Evolutionary conservation across 2,797 vertebrate species (phyloP), one percentile per base, ranked within the genome.

Genomic region (Gadopsis marmoratus): DNA sequence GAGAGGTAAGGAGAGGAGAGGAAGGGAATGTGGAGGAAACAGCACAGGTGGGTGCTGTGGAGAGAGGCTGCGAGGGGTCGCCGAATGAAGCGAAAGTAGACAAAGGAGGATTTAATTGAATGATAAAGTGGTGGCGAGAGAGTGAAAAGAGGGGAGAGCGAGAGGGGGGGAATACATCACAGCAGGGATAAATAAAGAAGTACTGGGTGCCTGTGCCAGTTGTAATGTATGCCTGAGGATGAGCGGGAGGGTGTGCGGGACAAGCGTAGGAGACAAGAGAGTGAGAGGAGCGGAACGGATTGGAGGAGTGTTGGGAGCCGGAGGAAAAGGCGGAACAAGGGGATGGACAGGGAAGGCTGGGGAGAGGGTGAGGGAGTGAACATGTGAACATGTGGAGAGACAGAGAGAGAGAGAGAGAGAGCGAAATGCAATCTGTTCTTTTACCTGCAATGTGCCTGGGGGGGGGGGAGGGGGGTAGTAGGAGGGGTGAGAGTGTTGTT

Each of bases 401-500:
- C 7, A 23, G 21, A 33, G 21, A 26, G 43, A 41, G 31, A 29
- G 17, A 51, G 56, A 37, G 35, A 35, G 23, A 51, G 7, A 29
- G 41, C 26, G 6, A 26, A 64, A 67, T 56, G 51, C 50, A 64
- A 65, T 10, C 50, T 54, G 64, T 3, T 53, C 23, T 82, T 88
- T 79, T 96, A 97, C 97, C 97, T 97, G 96, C 93, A 95, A 96
- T 95, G 95, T 89, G 96, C 96, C 96, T 95, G 95, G 96, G 96
- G 92, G 80, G 72, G 96, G 92, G 80, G 72, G 83, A 54, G 62
- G 76, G 74, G 86, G 80, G 65, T 12, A 58, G 82, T 62, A 68
- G 76, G 83, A 81, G 83, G 80, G 82, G 66, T 5, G 69, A 76
- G 74, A 88, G 78, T 78, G 43, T 45, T 45, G 43, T 45, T 45